Evolutionary conservation across 35 echinoderm and acorn worm species (phyloP), one percentile per base, ranked within the genome.

Genomic region (Holothuria glaberrima): DNA sequence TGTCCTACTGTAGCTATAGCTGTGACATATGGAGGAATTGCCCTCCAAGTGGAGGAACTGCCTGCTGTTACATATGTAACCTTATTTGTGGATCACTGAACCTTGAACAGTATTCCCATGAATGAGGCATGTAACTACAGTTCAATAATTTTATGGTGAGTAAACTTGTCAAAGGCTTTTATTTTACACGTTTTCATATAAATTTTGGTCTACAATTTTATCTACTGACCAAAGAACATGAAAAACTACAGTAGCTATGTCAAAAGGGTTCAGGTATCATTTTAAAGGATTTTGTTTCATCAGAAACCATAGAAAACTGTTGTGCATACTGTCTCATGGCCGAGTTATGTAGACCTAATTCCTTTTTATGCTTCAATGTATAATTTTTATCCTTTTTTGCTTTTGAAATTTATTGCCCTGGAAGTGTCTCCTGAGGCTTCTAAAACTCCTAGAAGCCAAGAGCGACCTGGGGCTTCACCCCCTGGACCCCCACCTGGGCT

Each of bases 71-170:
- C 9, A 12, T 68, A 20, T 65, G 61, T 68, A 24, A 68, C 64
- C 64, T 68, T 68, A 14, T 1, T 26, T 68, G 64, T 68, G 64
- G 0, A 68, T 68, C 1, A 68, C 19, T 68, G 64, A 68, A 68
- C 64, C 64, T 54, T 4, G 36, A 41, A 7, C 50, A 0, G 50
- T 54, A 14, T 54, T 54, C 50, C 5, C 19, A 68, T 68, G 64
- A 68, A 68, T 68, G 22, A 68, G 64, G 9, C 64, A 68, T 68
- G 64, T 19, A 68, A 12, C 64, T 10, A 1, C 64, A 68, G 64
- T 68, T 68, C 64, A 68, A 68, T 10, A 26, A 68, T 20, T 68
- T 68, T 68, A 68, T 68, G 64, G 64, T 68, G 64, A 68, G 64
- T 68, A 68, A 20, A 68, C 5, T 68, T 10, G 6, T 14, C 10